Evolutionary conservation across 2,113 vertebrate species (phyloP).

Genomic region (Fregata magnificens): DNA sequence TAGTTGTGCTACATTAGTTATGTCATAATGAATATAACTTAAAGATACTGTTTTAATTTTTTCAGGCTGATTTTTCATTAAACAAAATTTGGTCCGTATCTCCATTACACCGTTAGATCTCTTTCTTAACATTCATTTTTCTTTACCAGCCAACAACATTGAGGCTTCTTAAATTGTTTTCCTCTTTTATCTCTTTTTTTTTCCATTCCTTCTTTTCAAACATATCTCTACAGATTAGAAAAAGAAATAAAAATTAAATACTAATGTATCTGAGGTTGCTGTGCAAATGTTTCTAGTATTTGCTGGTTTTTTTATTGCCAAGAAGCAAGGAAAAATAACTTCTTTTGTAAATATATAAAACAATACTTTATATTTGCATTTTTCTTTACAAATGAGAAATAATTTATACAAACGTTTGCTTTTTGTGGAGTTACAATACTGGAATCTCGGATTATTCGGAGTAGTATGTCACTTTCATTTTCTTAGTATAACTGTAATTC

Average conservation of each 20-base stretch:
- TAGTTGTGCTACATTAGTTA: not conserved
- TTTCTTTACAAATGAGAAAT: not conserved
- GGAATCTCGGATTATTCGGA: not conserved
- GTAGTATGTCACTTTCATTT: not conserved
- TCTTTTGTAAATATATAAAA: not conserved
- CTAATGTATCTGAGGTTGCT: not conserved
- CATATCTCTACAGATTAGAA: not conserved
- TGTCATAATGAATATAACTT: not conserved
- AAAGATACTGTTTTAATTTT: not conserved
- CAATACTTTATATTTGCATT: not conserved
- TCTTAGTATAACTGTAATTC: not conserved
- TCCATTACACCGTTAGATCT: not conserved
- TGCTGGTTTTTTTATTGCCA: not conserved
- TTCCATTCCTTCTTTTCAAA: not conserved
- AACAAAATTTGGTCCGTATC: accelerated
- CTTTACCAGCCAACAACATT: not conserved
- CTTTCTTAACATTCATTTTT: not conserved
- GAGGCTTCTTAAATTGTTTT: not conserved
- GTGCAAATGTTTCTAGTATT: not conserved
- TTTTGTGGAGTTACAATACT: not conserved
- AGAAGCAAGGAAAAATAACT: not conserved
- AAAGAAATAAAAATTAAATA: not conserved
- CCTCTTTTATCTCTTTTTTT: not conserved
- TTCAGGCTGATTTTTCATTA: not conserved
- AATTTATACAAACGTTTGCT: not conserved